Evolutionary conservation across 2,797 vertebrate species (phyloP).

Genomic region (Oreonectes daqikongensis): DNA sequence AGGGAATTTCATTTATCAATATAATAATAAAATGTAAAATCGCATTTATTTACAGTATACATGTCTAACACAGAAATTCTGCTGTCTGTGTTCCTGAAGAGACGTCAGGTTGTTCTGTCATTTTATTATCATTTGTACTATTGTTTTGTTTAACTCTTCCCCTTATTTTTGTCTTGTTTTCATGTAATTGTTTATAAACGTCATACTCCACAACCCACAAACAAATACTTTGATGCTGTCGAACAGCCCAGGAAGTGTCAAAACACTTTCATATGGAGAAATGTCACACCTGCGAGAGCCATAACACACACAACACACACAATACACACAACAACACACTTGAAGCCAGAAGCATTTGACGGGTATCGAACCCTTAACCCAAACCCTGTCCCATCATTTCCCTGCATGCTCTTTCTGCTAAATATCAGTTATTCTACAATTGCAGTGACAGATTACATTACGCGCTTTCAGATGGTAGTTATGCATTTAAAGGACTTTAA

Average conservation of each 20-base stretch:
- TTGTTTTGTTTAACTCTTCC: not conserved
- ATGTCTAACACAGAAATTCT: not conserved
- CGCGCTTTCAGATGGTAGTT: not conserved
- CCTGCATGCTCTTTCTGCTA: slow-evolving; percentile 12
- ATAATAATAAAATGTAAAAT: not conserved
- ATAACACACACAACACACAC: not conserved
- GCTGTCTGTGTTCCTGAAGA: not conserved
- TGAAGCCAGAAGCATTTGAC: slow-evolving; percentile 56
- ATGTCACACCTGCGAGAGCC: not conserved
- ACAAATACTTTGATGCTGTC: slow-evolving; percentile 20
- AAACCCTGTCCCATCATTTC: not conserved
- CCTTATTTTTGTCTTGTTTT: slow-evolving; percentile 6
- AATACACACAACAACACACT: not conserved
- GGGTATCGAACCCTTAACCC: slow-evolving; percentile 36
- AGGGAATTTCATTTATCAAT: slow-evolving; percentile 46
- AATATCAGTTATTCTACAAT: slow-evolving; percentile 15
- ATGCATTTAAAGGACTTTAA: too few relatives aligned
- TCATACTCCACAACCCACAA: slow-evolving; percentile 10
- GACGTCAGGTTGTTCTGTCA: not conserved
- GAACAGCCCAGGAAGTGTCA: not conserved
- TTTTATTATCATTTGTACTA: not conserved
- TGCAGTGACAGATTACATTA: not conserved
- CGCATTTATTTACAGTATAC: slow-evolving; percentile 17
- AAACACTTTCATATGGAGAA: not conserved
- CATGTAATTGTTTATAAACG: slow-evolving; percentile 14